Percentiles rank a stretch among this genome's conserved stretches.
These are phyloP conservation scores for Agrochola lota DNA, from an alignment of 2,888 invertebrate species.

Conservation along the genomic window DNA sequence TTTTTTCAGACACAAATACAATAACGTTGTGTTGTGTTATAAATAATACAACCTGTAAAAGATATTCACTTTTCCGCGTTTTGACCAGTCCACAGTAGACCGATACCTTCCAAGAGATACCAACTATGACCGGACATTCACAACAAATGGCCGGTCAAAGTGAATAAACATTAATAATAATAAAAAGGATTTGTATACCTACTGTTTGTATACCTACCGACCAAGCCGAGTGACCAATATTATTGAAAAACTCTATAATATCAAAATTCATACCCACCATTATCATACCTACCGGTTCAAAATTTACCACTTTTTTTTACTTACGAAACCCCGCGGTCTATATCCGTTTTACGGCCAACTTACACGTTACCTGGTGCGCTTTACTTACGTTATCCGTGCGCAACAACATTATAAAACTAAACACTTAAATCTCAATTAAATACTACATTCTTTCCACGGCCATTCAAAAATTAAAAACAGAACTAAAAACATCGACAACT, in stretches of 20 bases:
- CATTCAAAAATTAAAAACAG: slow-evolving; percentile 41
- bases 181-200: slow-evolving; percentile 62
- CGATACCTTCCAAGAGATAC: slow-evolving; percentile 22
- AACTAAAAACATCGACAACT: slow-evolving; percentile 58
- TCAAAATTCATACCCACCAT: slow-evolving; percentile 77
- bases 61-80: slow-evolving; percentile 45
- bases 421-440: slow-evolving; percentile 59
- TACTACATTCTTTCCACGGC: slow-evolving; percentile 39
- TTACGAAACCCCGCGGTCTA: slow-evolving; percentile 67
- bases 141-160: slow-evolving; percentile 37
- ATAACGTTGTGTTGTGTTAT: slow-evolving; percentile 29
- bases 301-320: slow-evolving; percentile 63
- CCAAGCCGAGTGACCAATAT: slow-evolving; percentile 65
- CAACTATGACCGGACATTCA: slow-evolving; percentile 53
- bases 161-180: slow-evolving; percentile 52
- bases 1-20: slow-evolving; percentile 48
- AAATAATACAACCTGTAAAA: slow-evolving; percentile 63
- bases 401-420: slow-evolving; percentile 51
- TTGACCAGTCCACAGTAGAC: slow-evolving; percentile 48
- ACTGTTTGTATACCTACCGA: slow-evolving; percentile 69
- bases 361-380: slow-evolving; percentile 82
- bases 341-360: slow-evolving; percentile 57
- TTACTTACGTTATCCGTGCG: slow-evolving; percentile 80
- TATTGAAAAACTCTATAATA: slow-evolving; percentile 56
- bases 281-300: slow-evolving; percentile 79